Evolutionary conservation across 2,888 invertebrate genomes (phyloP).

Genomic region (Deladenus siricidicola): DNA sequence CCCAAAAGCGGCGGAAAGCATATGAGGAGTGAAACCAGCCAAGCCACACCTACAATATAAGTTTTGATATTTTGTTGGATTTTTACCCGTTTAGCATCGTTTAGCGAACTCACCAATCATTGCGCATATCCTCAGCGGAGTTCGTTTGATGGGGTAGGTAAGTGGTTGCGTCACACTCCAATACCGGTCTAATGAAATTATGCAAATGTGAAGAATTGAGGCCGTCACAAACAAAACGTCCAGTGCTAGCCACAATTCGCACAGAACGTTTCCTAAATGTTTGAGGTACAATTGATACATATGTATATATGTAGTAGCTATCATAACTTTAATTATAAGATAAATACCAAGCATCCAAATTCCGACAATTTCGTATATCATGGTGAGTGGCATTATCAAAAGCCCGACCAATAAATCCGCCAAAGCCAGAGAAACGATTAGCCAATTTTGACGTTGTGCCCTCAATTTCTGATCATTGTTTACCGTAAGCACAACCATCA

Average conservation of each 20-base stretch:
- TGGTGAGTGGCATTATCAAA: slow-evolving; percentile 57
- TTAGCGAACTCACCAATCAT: too few species aligned
- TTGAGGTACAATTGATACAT: neutral
- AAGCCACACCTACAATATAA: slow-evolving; percentile 42
- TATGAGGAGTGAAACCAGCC: slow-evolving; percentile 50
- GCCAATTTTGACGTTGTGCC: slow-evolving; percentile 57
- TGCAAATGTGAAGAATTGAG: slow-evolving; percentile 56
- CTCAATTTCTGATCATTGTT: slow-evolving; percentile 47
- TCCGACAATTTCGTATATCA: slow-evolving; percentile 57
- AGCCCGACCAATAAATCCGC: slow-evolving; percentile 56
- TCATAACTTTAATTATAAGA: too few species aligned
- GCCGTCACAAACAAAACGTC: slow-evolving; percentile 58
- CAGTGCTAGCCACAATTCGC: slow-evolving; percentile 57
- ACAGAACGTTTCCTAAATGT: slow-evolving; percentile 53
- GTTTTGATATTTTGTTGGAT: neutral
- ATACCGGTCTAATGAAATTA: slow-evolving; percentile 51
- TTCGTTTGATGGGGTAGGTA: slow-evolving; percentile 47
- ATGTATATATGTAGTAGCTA: neutral
- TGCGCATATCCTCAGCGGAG: slow-evolving; percentile 43
- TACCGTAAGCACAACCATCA: slow-evolving; percentile 51
- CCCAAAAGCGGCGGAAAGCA: slow-evolving; percentile 52
- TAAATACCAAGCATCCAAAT: slow-evolving; percentile 57
- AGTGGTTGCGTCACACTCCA: slow-evolving; percentile 51
- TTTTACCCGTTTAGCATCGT: neutral
- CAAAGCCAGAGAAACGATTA: slow-evolving; percentile 55